Evolutionary conservation across 2,797 vertebrate genomes (phyloP).

Genomic region (Alcedo quadribrachys): DNA sequence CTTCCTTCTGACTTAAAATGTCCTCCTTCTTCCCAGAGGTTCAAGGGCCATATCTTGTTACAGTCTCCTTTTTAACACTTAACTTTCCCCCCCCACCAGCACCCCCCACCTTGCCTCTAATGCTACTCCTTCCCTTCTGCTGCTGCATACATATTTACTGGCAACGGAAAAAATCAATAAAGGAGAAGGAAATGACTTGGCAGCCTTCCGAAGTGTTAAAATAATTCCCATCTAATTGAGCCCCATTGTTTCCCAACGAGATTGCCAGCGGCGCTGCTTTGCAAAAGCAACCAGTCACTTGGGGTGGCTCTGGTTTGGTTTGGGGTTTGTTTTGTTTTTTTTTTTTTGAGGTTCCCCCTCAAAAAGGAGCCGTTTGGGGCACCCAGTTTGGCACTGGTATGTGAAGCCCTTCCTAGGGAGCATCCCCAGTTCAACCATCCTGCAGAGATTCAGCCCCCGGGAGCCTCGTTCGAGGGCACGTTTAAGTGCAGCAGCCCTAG

Average conservation of each 20-base stretch:
- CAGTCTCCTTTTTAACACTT: slow-evolving; percentile 48
- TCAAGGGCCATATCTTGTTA: slow-evolving; percentile 13
- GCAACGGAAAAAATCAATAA: slow-evolving; percentile 58
- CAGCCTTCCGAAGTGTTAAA: slow-evolving; percentile 61
- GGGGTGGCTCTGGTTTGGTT: neutral
- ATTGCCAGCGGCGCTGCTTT: slow-evolving; percentile 35
- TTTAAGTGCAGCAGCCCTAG: neutral
- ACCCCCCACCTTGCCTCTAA: neutral
- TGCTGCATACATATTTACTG: slow-evolving; percentile 47
- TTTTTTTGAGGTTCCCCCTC: neutral
- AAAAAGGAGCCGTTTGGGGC: neutral
- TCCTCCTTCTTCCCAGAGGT: slow-evolving; percentile 44
- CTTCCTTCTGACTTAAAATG: slow-evolving; percentile 59
- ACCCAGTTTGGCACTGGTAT: fast-evolving
- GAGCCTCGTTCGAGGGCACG: neutral
- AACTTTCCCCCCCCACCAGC: neutral
- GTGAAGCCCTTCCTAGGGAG: neutral
- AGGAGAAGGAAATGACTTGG: slow-evolving; percentile 60
- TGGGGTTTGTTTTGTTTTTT: too few relatives aligned
- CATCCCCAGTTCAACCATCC: neutral
- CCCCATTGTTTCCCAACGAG: slow-evolving; percentile 59
- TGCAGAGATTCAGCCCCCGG: neutral
- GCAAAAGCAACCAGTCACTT: neutral
- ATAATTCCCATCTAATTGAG: slow-evolving; percentile 67
- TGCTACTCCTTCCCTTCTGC: slow-evolving; percentile 39